Evolutionary conservation across 37 sponge, comb jelly and placozoan species (phyloP).

Genomic region (Bolinopsis microptera): DNA sequence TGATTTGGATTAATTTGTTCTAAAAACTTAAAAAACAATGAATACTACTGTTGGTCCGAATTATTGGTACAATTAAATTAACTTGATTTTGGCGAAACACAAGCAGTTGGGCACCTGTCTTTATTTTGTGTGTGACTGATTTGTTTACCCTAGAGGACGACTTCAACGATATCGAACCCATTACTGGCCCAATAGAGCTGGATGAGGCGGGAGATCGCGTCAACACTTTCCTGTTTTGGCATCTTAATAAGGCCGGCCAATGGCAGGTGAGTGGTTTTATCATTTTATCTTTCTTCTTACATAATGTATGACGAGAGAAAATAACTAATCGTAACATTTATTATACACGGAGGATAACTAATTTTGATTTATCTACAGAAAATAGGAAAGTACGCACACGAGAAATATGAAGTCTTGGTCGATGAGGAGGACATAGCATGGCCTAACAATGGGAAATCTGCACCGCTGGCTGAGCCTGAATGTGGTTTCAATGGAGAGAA

Average conservation of each 20-base stretch:
- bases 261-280: constrained; percentile 51
- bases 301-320: not conserved
- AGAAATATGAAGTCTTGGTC: not conserved
- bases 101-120: no score
- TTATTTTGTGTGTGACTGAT: no score
- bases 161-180: constrained; percentile 31
- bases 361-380: constrained; percentile 28
- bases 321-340: not conserved
- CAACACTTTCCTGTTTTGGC: constrained; percentile 51
- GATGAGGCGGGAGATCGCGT: not conserved
- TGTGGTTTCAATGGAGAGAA: constrained; percentile 48
- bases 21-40: not conserved
- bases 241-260: constrained; percentile 29
- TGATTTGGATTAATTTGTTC: not conserved
- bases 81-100: no score
- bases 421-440: constrained; percentile 50
- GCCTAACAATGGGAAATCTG: constrained; percentile 16
- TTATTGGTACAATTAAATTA: no score
- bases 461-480: constrained; percentile 39
- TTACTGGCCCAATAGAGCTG: not conserved
- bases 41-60: no score
- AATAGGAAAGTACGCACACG: constrained; percentile 10
- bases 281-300: not conserved
- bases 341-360: not conserved
- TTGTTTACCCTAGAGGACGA: not conserved